A percentile compares a stretch with the other conserved stretches of the same genome.
Evolutionary conservation across 1,140 invertebrate species (phyloP).

Genomic region (Calephelis nemesis): DNA sequence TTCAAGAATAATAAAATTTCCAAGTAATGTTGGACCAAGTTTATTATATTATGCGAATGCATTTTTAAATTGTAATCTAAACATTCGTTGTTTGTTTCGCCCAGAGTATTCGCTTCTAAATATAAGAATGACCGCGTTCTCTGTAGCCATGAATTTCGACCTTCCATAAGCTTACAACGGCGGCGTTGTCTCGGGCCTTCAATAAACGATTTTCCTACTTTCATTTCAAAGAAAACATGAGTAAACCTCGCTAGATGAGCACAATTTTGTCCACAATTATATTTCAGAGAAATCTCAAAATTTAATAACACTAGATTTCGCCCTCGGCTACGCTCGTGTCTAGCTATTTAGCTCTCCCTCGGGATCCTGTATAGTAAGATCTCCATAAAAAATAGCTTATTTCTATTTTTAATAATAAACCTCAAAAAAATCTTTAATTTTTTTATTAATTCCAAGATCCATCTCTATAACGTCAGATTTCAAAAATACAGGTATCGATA

Average conservation of each 20-base stretch:
- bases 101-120: slow-evolving; percentile 23
- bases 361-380: too few species aligned
- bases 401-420: too few species aligned
- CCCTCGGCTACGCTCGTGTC: too few species aligned
- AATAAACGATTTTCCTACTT: slow-evolving; percentile 1
- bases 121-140: slow-evolving; percentile 29
- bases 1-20: slow-evolving; percentile 13
- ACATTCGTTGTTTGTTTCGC: slow-evolving; percentile 12
- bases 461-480: too few species aligned
- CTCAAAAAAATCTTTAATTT: too few species aligned
- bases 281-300: too few species aligned
- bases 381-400: too few species aligned
- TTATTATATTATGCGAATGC: slow-evolving; percentile 15
- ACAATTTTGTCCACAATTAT: neutral
- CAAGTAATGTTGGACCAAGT: neutral
- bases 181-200: slow-evolving; percentile 1
- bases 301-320: too few species aligned
- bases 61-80: slow-evolving; percentile 23
- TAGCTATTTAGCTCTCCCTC: too few species aligned
- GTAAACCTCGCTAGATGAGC: neutral
- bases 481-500: too few species aligned
- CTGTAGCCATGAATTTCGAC: slow-evolving; percentile 19
- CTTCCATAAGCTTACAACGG: slow-evolving; percentile 11
- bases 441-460: too few species aligned
- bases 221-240: neutral